Evolutionary conservation across 2,797 vertebrate genomes (phyloP).

Genomic region (Lagocephalus sceleratus): DNA sequence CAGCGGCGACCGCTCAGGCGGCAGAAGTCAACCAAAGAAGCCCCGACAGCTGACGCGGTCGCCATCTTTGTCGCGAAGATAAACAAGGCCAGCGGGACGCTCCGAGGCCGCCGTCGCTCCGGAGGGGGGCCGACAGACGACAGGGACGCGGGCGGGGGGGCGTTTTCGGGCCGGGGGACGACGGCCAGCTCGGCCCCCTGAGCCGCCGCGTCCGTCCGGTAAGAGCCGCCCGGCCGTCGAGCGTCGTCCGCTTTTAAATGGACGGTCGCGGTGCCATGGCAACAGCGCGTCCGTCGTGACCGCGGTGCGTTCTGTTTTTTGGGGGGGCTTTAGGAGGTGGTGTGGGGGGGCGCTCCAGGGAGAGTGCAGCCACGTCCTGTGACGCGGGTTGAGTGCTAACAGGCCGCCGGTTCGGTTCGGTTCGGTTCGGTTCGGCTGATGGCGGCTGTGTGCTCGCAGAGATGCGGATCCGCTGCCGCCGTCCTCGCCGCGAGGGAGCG

Average conservation of each 20-base stretch:
- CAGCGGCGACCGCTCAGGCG: constrained; percentile 10
- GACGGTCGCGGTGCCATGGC: constrained; percentile 62
- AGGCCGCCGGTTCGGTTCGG: too few species aligned
- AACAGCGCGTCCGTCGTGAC: constrained; percentile 50
- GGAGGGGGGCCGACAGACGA: not conserved
- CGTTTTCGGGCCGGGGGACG: constrained; percentile 24
- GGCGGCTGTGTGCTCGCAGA: constrained; percentile 28
- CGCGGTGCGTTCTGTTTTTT: not conserved
- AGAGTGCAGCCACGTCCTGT: not conserved
- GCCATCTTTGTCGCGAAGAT: constrained; percentile 73
- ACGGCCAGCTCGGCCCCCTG: constrained; percentile 26
- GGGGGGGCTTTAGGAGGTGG: too few species aligned
- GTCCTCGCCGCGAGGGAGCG: constrained; percentile 46
- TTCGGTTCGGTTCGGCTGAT: not conserved
- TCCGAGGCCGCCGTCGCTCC: not conserved
- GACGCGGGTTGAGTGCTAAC: not conserved
- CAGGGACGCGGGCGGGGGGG: not conserved
- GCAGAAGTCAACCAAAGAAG: constrained; percentile 49
- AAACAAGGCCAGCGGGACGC: constrained; percentile 59
- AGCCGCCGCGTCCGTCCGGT: constrained; percentile 44
- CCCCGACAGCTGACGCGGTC: constrained; percentile 64
- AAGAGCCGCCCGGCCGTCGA: constrained; percentile 16
- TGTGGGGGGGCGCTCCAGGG: too few species aligned
- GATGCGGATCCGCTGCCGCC: constrained; percentile 63
- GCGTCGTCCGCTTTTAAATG: constrained; percentile 13